These are phyloP conservation scores for Sturnus vulgaris DNA, from an alignment of 2,113 vertebrate genomes.

Conservation along the genomic window DNA sequence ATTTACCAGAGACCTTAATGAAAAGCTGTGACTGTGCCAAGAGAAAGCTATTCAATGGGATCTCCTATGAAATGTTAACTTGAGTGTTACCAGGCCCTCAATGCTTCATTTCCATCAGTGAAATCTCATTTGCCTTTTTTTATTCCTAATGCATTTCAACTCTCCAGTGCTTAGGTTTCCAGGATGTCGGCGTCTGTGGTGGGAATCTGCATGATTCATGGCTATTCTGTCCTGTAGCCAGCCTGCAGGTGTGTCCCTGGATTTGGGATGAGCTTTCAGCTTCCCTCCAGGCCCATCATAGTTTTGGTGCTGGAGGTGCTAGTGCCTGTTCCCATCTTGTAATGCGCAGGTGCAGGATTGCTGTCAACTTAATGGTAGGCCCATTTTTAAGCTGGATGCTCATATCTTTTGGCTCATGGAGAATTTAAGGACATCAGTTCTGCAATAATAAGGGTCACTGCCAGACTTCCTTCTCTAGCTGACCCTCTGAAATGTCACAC, in stretches of 20 bases:
- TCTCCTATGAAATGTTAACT: background rate
- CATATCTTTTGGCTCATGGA: background rate
- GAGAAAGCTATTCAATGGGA: background rate
- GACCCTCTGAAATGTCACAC: background rate
- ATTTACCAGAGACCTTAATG: background rate
- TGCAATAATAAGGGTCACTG: background rate
- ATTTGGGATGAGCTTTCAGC: background rate
- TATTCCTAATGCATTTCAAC: background rate
- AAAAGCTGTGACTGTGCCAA: background rate
- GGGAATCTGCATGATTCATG: background rate
- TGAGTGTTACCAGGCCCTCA: background rate
- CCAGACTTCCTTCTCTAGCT: background rate
- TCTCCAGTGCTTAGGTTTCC: background rate
- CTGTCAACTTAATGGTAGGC: background rate
- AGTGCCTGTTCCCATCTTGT: background rate
- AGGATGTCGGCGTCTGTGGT: background rate
- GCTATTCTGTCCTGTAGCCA: background rate
- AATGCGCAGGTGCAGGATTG: rapidly evolving
- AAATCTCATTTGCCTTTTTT: background rate
- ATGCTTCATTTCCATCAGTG: background rate
- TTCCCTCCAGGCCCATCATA: background rate
- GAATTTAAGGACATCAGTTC: background rate
- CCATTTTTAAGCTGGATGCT: background rate
- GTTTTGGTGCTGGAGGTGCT: background rate
- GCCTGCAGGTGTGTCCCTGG: background rate